phyloP scores from a whole-genome alignment of 2,888 invertebrate genomes.

The Spisula subtruncata region DNA sequence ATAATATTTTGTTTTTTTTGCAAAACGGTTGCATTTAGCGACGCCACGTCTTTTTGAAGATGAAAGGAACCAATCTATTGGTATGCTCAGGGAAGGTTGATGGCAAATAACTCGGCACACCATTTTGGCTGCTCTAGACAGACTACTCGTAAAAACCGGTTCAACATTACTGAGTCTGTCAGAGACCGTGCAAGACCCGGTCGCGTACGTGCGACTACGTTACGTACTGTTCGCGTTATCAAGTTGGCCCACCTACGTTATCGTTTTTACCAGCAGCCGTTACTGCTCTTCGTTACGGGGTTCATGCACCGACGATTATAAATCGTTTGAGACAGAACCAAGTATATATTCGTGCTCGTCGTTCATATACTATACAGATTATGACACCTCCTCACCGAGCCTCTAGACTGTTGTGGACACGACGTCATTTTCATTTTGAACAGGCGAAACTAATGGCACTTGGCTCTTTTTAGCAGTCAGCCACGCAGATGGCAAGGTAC shows the following conservation, averaged over 20 bases:
- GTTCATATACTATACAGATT: neutral
- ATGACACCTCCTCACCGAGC: too few relatives aligned
- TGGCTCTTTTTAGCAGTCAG: too few relatives aligned
- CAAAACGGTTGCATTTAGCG: too few relatives aligned
- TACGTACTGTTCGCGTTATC: neutral
- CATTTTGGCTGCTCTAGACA: too few relatives aligned
- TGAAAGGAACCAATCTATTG: neutral
- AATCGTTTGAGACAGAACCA: neutral
- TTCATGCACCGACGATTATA: neutral
- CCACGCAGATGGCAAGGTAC: too few relatives aligned
- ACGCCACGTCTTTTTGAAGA: too few relatives aligned
- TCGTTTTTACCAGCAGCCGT: constrained; percentile 6
- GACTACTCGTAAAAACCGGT: too few relatives aligned
- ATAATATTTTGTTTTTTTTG: too few relatives aligned
- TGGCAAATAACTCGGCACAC: neutral
- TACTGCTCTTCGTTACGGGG: neutral
- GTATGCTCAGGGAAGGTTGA: neutral
- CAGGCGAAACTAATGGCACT: too few relatives aligned
- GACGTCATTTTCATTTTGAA: too few relatives aligned
- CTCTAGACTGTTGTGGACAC: too few relatives aligned
- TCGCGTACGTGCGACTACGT: neutral
- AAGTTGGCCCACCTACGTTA: neutral
- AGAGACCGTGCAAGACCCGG: neutral
- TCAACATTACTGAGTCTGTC: too few relatives aligned
- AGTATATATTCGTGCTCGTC: neutral